Evolutionary conservation across 2,888 invertebrate genomes (phyloP).

Genomic region (Dryobotodes eremita): DNA sequence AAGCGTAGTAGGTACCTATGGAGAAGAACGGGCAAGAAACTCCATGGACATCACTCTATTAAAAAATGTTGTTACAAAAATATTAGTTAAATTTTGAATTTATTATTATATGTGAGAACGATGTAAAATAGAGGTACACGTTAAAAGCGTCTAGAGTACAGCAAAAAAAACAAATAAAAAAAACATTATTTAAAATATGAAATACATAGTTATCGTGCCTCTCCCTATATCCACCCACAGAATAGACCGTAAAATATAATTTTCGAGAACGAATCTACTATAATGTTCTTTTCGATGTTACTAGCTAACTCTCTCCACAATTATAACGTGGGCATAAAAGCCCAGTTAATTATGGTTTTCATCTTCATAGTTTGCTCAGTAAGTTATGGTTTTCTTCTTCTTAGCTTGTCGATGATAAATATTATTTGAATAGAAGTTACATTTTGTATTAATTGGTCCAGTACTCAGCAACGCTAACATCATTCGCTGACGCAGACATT

Average conservation of each 20-base stretch:
- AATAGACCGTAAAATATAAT: not conserved
- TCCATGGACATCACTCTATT: not conserved
- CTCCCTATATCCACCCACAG: not conserved
- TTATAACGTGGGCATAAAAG: not conserved
- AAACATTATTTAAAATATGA: not conserved
- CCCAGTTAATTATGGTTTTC: not conserved
- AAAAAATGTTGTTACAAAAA: not conserved
- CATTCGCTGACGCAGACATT: not conserved
- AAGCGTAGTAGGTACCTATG: too few relatives aligned
- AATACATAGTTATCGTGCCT: not conserved
- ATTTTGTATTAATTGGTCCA: not conserved
- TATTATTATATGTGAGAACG: not conserved
- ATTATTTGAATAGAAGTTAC: not conserved
- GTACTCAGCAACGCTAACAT: not conserved
- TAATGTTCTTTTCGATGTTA: not conserved
- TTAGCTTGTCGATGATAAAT: not conserved
- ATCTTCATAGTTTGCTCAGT: not conserved
- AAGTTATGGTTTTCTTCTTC: not conserved
- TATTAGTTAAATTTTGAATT: too few relatives aligned
- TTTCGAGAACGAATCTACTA: not conserved
- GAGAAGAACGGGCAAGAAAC: not conserved
- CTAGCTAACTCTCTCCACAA: not conserved
- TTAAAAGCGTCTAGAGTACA: not conserved
- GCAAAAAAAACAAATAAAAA: not conserved
- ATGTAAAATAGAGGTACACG: not conserved